These are phyloP conservation scores for Gallinago undulata DNA, from an alignment of 2,113 vertebrate species.

Conservation along the genomic window DNA sequence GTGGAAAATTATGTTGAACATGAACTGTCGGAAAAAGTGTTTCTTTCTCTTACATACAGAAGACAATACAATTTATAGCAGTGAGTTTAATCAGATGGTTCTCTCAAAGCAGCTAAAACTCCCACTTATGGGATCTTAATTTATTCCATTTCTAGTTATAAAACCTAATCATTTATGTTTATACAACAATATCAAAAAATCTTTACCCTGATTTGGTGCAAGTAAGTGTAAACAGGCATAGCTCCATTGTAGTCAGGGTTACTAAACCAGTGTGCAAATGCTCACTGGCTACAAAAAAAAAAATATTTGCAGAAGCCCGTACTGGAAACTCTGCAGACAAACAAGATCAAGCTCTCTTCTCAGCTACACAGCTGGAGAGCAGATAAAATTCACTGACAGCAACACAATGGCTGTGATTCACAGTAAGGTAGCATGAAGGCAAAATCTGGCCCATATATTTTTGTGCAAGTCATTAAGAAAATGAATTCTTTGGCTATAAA, in stretches of 20 bases:
- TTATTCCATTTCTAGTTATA: not conserved
- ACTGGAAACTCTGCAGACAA: not conserved
- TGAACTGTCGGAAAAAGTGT: constrained; percentile 5
- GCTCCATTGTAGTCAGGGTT: not conserved
- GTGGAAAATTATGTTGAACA: constrained; percentile 58
- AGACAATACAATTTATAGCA: constrained; percentile 20
- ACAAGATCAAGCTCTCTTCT: not conserved
- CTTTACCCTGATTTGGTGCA: not conserved
- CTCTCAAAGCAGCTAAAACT: not conserved
- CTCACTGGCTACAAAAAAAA: not conserved
- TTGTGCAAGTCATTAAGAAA: not conserved
- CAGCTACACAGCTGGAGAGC: not conserved
- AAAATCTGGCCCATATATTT: not conserved
- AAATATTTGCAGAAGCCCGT: not conserved
- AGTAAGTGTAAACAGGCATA: not conserved
- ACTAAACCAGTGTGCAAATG: not conserved
- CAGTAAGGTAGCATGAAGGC: not conserved
- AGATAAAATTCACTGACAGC: not conserved
- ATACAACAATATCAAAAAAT: not conserved
- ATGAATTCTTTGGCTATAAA: not conserved
- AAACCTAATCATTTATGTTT: not conserved
- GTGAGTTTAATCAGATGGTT: not conserved
- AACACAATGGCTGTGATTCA: not conserved
- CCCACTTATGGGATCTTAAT: not conserved
- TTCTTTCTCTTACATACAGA: constrained; percentile 12